These are phyloP conservation scores for Ophioderma brevispina DNA, from an alignment of 35 echinoderm and acorn worm genomes.

Conservation along the genomic window DNA sequence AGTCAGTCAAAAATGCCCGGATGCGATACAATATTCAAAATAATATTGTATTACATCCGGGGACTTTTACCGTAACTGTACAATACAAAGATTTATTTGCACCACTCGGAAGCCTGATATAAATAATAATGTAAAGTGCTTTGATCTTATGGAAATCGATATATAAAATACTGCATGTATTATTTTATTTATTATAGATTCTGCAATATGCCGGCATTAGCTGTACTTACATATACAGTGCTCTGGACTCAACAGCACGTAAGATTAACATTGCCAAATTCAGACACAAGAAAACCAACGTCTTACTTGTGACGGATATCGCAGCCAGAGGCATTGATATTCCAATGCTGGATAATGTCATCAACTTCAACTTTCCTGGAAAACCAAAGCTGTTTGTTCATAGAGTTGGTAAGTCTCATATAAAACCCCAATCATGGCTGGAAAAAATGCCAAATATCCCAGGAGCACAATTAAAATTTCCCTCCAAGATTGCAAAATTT, in stretches of 20 bases:
- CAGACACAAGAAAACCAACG: conserved; percentile 79
- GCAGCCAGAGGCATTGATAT: conserved; percentile 98
- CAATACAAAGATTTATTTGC: too few relatives aligned
- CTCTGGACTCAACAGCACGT: conserved; percentile 77
- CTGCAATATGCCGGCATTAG: conserved; percentile 65
- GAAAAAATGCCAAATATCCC: too few relatives aligned
- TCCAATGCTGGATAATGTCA: conserved; percentile 93
- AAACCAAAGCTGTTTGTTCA: conserved; percentile 97
- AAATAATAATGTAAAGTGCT: too few relatives aligned
- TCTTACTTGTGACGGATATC: conserved; percentile 90
- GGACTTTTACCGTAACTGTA: too few relatives aligned
- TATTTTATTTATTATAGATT: conserved; percentile 61
- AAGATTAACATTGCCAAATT: conserved; percentile 99
- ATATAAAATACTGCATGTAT: too few relatives aligned
- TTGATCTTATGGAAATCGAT: too few relatives aligned
- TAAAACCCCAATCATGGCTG: background rate
- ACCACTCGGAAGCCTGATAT: too few relatives aligned
- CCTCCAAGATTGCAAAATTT: too few relatives aligned
- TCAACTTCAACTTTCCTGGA: conserved; percentile 94
- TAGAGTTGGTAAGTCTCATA: conserved; percentile 87
- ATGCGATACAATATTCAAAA: too few relatives aligned
- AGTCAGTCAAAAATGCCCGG: too few relatives aligned
- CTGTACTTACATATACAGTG: conserved; percentile 90
- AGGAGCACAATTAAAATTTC: too few relatives aligned
- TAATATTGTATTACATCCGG: too few relatives aligned